Percentiles rank a stretch among this genome's conserved stretches.
Conservation (phyloP, 2,113 vertebrate genomes). For the Rhombomys opimus region DNA sequence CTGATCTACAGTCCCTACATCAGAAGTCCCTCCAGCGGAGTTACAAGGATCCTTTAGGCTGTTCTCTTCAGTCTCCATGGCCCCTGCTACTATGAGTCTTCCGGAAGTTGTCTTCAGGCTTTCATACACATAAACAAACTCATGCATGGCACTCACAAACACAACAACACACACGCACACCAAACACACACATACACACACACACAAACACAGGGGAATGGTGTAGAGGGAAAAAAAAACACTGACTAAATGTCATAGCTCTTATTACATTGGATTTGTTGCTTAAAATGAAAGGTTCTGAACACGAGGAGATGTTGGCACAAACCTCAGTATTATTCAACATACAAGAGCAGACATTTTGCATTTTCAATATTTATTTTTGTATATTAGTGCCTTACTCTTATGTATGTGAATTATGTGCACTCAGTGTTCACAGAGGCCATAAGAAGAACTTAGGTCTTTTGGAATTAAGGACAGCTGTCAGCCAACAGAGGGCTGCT, state of each 20-base stretch:
- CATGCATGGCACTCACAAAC: not conserved
- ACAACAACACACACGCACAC: not conserved
- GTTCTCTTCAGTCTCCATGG: too few species aligned
- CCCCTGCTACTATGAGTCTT: too few species aligned
- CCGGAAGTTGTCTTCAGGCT: not conserved
- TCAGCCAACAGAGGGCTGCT: not conserved
- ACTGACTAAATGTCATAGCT: not conserved
- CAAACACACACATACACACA: not conserved
- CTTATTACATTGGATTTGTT: not conserved
- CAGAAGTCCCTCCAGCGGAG: not conserved
- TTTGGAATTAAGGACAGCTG: not conserved
- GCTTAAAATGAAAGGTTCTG: not conserved
- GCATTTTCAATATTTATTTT: not conserved
- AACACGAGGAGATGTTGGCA: not conserved
- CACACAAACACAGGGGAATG: not conserved
- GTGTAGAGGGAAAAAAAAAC: not conserved
- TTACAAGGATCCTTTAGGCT: not conserved
- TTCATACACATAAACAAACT: not conserved
- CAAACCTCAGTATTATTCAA: not conserved
- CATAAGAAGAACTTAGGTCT: not conserved
- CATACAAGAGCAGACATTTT: not conserved
- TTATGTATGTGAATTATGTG: not conserved
- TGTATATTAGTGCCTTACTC: not conserved
- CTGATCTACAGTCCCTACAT: not conserved
- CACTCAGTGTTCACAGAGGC: not conserved